phyloP scores from a whole-genome alignment of 2,113 vertebrate species.

The Desmodus rotundus region DNA sequence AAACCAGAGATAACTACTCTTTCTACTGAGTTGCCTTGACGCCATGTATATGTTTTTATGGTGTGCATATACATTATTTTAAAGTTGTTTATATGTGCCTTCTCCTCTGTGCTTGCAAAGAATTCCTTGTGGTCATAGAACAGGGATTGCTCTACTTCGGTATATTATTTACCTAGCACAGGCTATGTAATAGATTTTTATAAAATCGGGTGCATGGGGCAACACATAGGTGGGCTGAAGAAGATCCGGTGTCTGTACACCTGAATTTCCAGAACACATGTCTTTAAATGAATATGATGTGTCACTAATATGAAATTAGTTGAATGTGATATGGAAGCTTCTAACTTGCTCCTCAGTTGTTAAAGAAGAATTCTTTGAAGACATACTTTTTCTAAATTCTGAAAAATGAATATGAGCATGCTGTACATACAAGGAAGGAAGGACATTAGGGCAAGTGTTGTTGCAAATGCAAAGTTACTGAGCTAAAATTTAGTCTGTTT shows the following conservation, averaged over 20 bases:
- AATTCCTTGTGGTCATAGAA: background rate
- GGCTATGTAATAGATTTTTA: background rate
- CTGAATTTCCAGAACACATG: background rate
- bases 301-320: background rate
- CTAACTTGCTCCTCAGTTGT: background rate
- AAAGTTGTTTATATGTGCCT: background rate
- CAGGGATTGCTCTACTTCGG: background rate
- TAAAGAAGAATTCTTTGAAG: background rate
- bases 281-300: background rate
- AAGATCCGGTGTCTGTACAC: background rate
- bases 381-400: background rate
- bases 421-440: background rate
- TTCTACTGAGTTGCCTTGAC: background rate
- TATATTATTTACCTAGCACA: background rate
- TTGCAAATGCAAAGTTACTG: background rate
- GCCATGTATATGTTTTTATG: background rate
- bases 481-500: background rate
- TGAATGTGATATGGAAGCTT: background rate
- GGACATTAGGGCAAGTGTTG: background rate
- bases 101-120: background rate
- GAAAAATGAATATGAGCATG: background rate
- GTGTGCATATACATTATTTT: background rate
- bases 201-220: background rate
- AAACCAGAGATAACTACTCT: background rate
- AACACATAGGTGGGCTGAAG: background rate